These are phyloP conservation scores for Reticulitermes speratus DNA, from an alignment of 1,140 invertebrate genomes.

Conservation along the genomic window DNA sequence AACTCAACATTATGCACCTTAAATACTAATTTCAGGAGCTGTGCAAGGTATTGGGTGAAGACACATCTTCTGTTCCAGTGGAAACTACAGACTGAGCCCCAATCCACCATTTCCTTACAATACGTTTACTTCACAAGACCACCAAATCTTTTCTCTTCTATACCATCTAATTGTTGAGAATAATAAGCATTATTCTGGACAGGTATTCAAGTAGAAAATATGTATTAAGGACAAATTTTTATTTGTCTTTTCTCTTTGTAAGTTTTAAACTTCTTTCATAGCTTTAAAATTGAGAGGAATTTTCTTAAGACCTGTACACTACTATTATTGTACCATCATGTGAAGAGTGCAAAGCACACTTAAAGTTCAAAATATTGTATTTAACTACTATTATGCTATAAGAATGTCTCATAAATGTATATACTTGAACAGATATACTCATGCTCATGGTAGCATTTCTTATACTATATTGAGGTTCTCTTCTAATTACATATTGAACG, in stretches of 20 bases:
- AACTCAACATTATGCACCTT: not conserved
- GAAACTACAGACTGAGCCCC: not conserved
- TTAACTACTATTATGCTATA: not conserved
- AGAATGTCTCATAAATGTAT: not conserved
- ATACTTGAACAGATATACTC: not conserved
- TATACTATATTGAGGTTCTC: not conserved
- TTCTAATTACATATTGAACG: not conserved
- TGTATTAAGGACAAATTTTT: not conserved
- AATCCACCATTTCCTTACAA: not conserved
- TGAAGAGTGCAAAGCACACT: not conserved
- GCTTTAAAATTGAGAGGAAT: not conserved
- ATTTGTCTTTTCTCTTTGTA: not conserved
- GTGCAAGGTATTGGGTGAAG: conserved; percentile 42
- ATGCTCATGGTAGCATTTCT: not conserved
- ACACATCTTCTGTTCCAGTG: conserved; percentile 28
- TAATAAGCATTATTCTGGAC: not conserved
- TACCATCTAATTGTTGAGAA: not conserved
- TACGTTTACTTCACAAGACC: not conserved
- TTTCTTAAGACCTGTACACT: not conserved
- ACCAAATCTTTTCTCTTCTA: not conserved
- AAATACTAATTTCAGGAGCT: conserved; percentile 43
- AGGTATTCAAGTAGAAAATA: not conserved
- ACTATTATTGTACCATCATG: not conserved
- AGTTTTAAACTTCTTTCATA: not conserved
- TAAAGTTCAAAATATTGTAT: not conserved